Percentiles rank a stretch among this genome's conserved stretches.
These are phyloP conservation scores for Ursus arctos DNA, from an alignment of 2,113 vertebrate species.

Conservation along the genomic window DNA sequence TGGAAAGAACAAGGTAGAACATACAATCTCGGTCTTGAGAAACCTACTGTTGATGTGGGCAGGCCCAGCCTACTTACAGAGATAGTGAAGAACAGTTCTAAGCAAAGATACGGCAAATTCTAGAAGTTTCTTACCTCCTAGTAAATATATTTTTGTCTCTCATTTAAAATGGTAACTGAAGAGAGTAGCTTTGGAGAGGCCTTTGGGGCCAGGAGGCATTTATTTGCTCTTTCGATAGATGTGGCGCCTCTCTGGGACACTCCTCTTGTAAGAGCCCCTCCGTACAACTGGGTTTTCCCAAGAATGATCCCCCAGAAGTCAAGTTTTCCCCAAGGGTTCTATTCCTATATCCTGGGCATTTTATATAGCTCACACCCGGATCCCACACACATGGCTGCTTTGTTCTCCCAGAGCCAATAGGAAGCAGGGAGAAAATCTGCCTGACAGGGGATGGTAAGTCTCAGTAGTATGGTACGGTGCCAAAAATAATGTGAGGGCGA, in stretches of 20 bases:
- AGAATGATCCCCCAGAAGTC: not conserved
- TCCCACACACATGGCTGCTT: slow-evolving; percentile 69
- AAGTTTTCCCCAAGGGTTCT: not conserved
- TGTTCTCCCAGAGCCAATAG: slow-evolving; percentile 70
- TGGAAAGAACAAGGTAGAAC: not conserved
- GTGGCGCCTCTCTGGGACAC: not conserved
- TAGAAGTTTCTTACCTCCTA: not conserved
- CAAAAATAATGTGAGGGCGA: slow-evolving; percentile 83
- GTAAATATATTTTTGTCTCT: not conserved
- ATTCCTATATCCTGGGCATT: not conserved
- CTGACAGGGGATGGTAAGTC: slow-evolving; percentile 73
- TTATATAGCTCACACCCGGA: slow-evolving; percentile 33
- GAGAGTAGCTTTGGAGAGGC: not conserved
- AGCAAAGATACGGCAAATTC: not conserved
- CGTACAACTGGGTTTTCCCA: not conserved
- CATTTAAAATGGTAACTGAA: not conserved
- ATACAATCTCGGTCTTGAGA: not conserved
- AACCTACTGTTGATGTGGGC: not conserved
- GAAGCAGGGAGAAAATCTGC: slow-evolving; percentile 74
- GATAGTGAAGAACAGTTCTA: not conserved
- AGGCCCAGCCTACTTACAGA: not conserved
- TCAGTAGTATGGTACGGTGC: slow-evolving; percentile 74
- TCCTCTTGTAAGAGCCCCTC: not conserved
- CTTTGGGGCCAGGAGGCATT: not conserved
- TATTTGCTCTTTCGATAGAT: not conserved